Evolutionary conservation across 2,888 invertebrate species (phyloP), one percentile per base, ranked within the genome.

Genomic region (Cantharis rufa): DNA sequence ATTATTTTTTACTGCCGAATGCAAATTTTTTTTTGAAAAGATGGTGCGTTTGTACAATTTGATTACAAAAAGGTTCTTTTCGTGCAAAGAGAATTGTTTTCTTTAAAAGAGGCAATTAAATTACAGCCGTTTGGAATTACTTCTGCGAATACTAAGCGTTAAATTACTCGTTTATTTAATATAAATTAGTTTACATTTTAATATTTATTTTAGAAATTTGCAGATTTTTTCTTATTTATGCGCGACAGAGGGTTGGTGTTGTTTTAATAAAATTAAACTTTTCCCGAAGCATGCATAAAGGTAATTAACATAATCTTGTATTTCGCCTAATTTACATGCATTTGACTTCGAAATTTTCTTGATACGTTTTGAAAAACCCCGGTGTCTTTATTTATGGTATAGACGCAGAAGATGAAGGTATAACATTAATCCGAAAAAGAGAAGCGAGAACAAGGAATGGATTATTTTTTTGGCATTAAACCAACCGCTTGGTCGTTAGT

Each of bases 291-390:
- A 48, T 48, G n/a, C 48, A 48, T 48, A 48, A 48, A 48, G 48
- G 16, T 63, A 63, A 63, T 63, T 63, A 63, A 63, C 63, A 63
- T 63, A 63, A 63, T 63, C 63, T 63, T 63, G 15, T 18, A 18
- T 16, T 16, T 18, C 18, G 18, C 10, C 16, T 13, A 66, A 66
- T 66, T 66, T 66, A 66, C 64, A 66, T 66, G 21, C 24, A 66
- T 66, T 66, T 66, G 64, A 66, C 64, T 66, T 66, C 64, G 24
- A 21, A 66, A 66, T 66, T 66, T 21, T 66, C 64, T 24, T 66
- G 64, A 16, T 16, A 66, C 24, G 24, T 66, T 48, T 21, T 66
- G 63, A 13, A 63, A 18, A 63, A 18, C 63, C 16, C 18, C n/a
- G 64, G 9, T 21, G 18, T 64, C 11, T 15, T 66, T 21, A 66